phyloP scores from a whole-genome alignment of 2,888 invertebrate genomes.

The Lasioglossum vierecki region DNA sequence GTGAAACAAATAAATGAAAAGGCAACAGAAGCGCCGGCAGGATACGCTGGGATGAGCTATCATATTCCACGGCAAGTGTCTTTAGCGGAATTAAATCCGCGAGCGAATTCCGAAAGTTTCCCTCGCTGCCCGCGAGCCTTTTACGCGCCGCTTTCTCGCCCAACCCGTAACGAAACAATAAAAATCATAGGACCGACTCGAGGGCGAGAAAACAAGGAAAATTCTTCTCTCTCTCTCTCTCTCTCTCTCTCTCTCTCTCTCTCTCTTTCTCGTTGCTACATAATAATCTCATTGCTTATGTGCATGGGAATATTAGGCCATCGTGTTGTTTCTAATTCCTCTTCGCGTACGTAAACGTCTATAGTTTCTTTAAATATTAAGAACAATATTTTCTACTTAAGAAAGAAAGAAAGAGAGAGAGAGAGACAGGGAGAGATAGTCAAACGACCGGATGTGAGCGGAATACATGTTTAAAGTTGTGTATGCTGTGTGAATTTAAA shows the following conservation, averaged over 20 bases:
- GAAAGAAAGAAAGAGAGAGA: not conserved
- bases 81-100: conserved; percentile 52
- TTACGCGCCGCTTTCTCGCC: conserved; percentile 4
- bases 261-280: not conserved
- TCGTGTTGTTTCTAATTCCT: not conserved
- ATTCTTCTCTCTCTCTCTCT: not conserved
- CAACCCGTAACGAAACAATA: conserved; percentile 2
- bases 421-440: too few relatives aligned
- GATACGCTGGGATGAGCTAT: conserved; percentile 20
- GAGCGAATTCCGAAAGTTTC: conserved; percentile 32
- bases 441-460: not conserved
- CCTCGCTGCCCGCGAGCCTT: not conserved
- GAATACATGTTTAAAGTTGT: not conserved
- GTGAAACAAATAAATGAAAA: conserved; percentile 33
- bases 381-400: not conserved
- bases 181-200: not conserved
- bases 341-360: not conserved
- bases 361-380: not conserved
- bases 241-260: too few relatives aligned
- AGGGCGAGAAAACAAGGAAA: not conserved
- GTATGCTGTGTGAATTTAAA: not conserved
- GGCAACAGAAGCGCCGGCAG: not conserved
- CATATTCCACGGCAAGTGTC: conserved; percentile 29
- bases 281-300: not conserved
- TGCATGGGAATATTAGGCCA: not conserved